Conservation (phyloP, 2,797 vertebrate genomes). For the Lithobates pipiens region DNA sequence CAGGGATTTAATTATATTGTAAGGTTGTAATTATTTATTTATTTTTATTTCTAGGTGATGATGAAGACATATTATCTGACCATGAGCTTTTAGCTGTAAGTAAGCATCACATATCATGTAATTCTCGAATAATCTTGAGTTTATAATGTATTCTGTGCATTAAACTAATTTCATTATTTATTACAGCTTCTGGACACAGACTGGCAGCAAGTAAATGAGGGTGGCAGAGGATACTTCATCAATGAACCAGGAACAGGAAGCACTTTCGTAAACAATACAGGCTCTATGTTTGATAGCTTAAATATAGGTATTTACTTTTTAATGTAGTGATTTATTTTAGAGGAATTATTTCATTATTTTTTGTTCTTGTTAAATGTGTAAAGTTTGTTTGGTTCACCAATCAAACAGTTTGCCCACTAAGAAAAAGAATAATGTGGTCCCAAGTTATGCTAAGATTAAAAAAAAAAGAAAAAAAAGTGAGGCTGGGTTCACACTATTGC, state of each 20-base stretch:
- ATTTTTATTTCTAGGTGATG: neutral
- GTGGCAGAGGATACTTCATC: conserved; percentile 81
- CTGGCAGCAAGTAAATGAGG: conserved; percentile 74
- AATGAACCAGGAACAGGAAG: conserved; percentile 78
- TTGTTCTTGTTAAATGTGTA: neutral
- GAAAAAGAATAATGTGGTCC: neutral
- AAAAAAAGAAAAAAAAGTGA: too few species aligned
- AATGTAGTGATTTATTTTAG: neutral
- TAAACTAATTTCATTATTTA: conserved; percentile 51
- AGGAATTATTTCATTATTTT: neutral
- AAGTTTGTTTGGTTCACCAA: neutral
- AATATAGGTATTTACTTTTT: conserved; percentile 58
- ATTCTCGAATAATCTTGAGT: neutral
- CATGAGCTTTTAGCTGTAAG: neutral
- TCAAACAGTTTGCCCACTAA: neutral
- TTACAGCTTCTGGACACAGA: conserved; percentile 76
- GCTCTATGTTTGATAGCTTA: conserved; percentile 56
- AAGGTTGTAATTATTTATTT: neutral
- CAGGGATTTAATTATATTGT: too few species aligned
- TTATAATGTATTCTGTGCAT: neutral
- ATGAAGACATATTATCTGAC: neutral
- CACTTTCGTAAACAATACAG: conserved; percentile 60
- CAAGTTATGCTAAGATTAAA: neutral
- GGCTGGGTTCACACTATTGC: too few species aligned
- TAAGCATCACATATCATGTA: neutral